Evolutionary conservation across 2,113 vertebrate species (phyloP), one percentile per base, ranked within the genome.

Genomic region (Noturus placidus): DNA sequence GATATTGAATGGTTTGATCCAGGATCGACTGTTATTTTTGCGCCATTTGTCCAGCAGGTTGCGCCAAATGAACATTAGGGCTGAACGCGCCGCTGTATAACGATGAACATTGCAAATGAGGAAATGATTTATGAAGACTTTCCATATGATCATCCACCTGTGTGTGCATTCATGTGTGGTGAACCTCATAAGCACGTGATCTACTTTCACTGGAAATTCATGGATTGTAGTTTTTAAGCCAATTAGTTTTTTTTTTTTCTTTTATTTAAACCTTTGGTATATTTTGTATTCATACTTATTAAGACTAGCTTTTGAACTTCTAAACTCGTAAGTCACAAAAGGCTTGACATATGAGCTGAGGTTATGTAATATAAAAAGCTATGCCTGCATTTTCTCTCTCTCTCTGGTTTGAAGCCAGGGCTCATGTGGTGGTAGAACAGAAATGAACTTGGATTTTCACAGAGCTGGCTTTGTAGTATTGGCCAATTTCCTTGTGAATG

Each of bases 401-500:
- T 27, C 22, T 76, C 70, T 80, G 79, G 79, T 81, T 56, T 67
- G 1, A 35, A 54, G 76, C 59, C 59, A 65, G 74, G 42, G 52
- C 74, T 79, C 74, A 15, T 86, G 65, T 56, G 77, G 76, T 59
- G 77, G 57, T 57, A 87, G 67, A 83, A 80, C 74, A 56, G 54
- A 84, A 80, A 59, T 57, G 79, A 69, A 79, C 69, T 86, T 86
- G 63, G 79, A 79, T 82, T 72, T 84, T 13, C 82, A 83, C 81
- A 79, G 52, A 80, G 56, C 63, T 56, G 72, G 35, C 81, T 89
- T 86, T 87, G 72, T 79, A 87, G 38, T 50, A 22, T 33, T 76
- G 69, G 85, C 88, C 85, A 74, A 30, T 84, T 87, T 89, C 82
- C 82, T 84, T 57, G 42, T 27, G 27, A 63, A 20, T 65, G 74